phyloP scores from a whole-genome alignment of 1,140 invertebrate species.

The Pygmarrhopalites habei region DNA sequence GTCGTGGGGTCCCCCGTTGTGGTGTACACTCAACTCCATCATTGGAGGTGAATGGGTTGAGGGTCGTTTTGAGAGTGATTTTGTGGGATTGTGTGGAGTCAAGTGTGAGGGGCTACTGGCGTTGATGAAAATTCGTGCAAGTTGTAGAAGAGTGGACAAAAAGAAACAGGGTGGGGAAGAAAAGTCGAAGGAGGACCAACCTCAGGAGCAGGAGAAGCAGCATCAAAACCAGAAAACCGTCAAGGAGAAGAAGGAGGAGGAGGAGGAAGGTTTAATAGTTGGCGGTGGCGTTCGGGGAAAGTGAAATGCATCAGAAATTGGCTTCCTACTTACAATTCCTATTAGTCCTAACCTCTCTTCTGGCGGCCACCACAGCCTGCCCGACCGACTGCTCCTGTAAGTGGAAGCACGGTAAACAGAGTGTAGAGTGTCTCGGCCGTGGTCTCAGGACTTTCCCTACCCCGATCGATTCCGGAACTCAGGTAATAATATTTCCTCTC shows the following conservation, averaged over 20 bases:
- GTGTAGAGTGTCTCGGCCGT: constrained; percentile 73
- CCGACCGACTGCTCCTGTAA: constrained; percentile 72
- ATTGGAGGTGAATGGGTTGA: too few species aligned
- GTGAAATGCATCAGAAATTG: constrained; percentile 10
- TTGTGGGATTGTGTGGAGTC: too few species aligned
- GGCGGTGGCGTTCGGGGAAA: too few species aligned
- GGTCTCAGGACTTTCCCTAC: constrained; percentile 43
- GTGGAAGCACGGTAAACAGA: constrained; percentile 85
- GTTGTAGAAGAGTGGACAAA: neutral
- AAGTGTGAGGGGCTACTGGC: too few species aligned
- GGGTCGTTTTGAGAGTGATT: too few species aligned
- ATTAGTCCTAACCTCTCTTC: neutral
- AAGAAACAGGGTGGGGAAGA: constrained; percentile 1
- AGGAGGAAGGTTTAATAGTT: neutral
- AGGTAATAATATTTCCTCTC: constrained; percentile 26
- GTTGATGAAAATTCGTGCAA: too few species aligned
- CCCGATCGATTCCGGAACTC: constrained; percentile 35
- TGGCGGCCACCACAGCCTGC: constrained; percentile 48
- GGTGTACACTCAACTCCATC: too few species aligned
- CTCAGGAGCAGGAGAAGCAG: neutral
- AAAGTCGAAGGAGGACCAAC: neutral
- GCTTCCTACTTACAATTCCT: constrained; percentile 2
- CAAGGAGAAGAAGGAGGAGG: neutral
- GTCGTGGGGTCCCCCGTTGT: too few species aligned
- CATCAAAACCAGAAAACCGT: neutral